Evolutionary conservation across 1,140 invertebrate species (phyloP), one percentile per base, ranked within the genome.

Genomic region (Zaprionus capensis): DNA sequence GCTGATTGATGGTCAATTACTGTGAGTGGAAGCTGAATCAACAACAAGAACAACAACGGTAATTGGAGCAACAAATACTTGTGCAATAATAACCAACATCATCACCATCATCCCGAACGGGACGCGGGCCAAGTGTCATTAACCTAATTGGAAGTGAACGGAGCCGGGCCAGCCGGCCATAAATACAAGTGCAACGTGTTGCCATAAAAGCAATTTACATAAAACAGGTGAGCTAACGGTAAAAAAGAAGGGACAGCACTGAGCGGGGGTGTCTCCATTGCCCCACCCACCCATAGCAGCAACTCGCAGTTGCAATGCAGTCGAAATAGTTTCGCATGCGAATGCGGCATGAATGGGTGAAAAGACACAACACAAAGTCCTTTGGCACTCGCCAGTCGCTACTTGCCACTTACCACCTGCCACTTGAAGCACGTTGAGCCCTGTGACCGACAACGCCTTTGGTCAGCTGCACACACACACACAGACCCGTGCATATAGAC

Each of bases 151-250:
- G 63, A 71, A 82, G 38, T 63, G 57, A 55, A 70, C 55, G 49
- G n/a, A 38, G 62, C 36, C 14, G 57, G 46, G 31, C 31, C 24
- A 31, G 69, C 68, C 55, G 53, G 57, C 79, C 82, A 82, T 82
- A 86, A 85, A 82, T 82, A 76, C 68, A 64, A 87, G 72, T 82
- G 85, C 85, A 90, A 90, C 85, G 85, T 90, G 85, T 90, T 90
- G 81, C 85, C 84, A 90, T 90, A 90, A 90, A 88, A 84, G 53
- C 70, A 79, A 90, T 91, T 90, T 85, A 76, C 85, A 90, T 85
- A 90, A 85, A 82, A 64, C 78, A 90, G 85, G 85, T 91, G 79
- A 85, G 82, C 55, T 65, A 55, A 51, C 17, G 49, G 41, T 41
- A 46, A 59, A 41, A 36, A 68, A 55, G 61, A 69, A 70, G 65